phyloP scores from a whole-genome alignment of 2,113 vertebrate genomes.

The Coregonus clupeaformis region DNA sequence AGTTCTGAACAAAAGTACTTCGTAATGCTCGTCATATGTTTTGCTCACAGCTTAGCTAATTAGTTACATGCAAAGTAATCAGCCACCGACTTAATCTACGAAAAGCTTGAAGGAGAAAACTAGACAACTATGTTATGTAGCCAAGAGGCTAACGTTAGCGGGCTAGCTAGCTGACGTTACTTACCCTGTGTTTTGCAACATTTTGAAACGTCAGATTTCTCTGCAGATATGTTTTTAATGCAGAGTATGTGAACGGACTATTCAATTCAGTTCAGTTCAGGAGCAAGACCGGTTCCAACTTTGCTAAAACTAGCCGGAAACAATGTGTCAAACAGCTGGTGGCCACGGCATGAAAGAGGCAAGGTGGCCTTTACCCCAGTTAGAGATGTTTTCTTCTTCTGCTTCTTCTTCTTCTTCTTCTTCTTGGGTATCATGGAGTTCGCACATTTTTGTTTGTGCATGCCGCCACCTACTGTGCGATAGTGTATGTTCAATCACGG shows the following conservation, averaged over 20 bases:
- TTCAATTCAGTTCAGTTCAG: not conserved
- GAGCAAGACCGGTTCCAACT: not conserved
- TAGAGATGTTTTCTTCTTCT: conserved; percentile 2
- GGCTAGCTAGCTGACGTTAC: not conserved
- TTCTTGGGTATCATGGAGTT: not conserved
- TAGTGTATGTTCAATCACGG: too few relatives aligned
- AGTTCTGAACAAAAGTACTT: too few relatives aligned
- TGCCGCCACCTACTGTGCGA: too few relatives aligned
- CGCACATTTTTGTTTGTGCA: too few relatives aligned
- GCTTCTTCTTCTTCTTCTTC: too few relatives aligned
- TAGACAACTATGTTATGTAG: too few relatives aligned
- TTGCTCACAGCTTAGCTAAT: too few relatives aligned
- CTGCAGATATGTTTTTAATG: not conserved
- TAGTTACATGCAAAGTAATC: too few relatives aligned
- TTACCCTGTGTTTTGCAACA: conserved; percentile 60
- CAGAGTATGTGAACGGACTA: not conserved
- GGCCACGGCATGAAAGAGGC: not conserved
- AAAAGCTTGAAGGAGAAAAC: too few relatives aligned
- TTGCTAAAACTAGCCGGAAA: not conserved
- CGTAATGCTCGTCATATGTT: too few relatives aligned
- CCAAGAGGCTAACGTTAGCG: not conserved
- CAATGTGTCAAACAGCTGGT: not conserved
- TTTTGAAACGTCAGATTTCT: not conserved
- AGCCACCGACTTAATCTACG: too few relatives aligned
- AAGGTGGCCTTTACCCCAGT: conserved; percentile 14